Conservation (phyloP, 2,113 vertebrate genomes). For the Apodemus sylvaticus region DNA sequence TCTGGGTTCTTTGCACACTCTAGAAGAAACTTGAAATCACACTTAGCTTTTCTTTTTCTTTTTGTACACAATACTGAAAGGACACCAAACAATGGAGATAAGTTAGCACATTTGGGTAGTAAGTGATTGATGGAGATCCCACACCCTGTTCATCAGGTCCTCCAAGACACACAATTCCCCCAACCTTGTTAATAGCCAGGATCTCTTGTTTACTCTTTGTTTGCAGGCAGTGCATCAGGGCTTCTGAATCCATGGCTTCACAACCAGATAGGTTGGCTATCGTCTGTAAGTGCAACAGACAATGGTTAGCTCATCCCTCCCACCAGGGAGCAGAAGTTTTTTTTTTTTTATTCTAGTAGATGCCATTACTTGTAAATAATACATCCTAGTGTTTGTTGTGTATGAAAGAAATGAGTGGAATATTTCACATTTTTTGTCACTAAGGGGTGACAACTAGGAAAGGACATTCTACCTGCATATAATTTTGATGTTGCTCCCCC, state of each 20-base stretch:
- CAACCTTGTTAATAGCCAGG: slow-evolving; percentile 59
- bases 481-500: not conserved
- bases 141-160: not conserved
- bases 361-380: not conserved
- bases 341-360: not conserved
- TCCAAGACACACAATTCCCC: not conserved
- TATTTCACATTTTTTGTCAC: not conserved
- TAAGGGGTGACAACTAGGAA: not conserved
- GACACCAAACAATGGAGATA: not conserved
- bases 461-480: not conserved
- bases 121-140: slow-evolving; percentile 20
- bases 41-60: not conserved
- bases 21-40: no score
- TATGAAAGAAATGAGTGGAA: not conserved
- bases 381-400: not conserved
- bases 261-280: slow-evolving; percentile 85
- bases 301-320: not conserved
- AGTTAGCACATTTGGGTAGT: not conserved
- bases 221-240: slow-evolving; percentile 84
- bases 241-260: slow-evolving; percentile 75
- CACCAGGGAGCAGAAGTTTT: rapidly evolving
- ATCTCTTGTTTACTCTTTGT: slow-evolving; percentile 84
- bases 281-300: slow-evolving; percentile 71
- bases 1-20: no score
- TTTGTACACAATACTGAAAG: not conserved